These are phyloP conservation scores for Scytalopus superciliaris DNA, from an alignment of 2,113 vertebrate genomes.

Conservation along the genomic window DNA sequence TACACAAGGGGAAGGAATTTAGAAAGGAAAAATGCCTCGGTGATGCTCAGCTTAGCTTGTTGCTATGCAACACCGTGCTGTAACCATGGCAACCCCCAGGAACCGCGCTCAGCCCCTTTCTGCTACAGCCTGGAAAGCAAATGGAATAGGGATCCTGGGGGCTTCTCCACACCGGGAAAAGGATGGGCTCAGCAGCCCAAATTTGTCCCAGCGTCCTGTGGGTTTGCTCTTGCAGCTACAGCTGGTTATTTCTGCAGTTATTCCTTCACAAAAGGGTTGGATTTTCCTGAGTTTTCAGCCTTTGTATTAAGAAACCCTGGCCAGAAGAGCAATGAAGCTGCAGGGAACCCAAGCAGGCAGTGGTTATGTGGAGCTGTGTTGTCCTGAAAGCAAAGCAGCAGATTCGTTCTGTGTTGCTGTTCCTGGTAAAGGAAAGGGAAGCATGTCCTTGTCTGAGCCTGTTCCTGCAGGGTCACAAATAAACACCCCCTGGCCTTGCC, in stretches of 20 bases:
- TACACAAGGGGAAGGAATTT: background rate
- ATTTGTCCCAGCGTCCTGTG: background rate
- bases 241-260: background rate
- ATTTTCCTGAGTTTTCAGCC: background rate
- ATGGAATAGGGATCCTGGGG: background rate
- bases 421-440: background rate
- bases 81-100: conserved; percentile 67
- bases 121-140: background rate
- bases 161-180: background rate
- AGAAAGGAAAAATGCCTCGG: conserved; percentile 12
- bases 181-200: background rate
- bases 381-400: background rate
- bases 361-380: background rate
- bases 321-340: background rate
- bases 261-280: background rate
- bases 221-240: background rate
- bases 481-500: background rate
- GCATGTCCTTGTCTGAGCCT: background rate
- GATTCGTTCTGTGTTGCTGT: background rate
- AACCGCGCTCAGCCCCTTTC: background rate
- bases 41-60: conserved; percentile 64
- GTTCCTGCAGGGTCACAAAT: background rate
- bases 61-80: conserved; percentile 72
- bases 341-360: background rate
- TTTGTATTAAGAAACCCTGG: background rate